Base-by-base conservation (phyloP, 2,888 invertebrate genomes). In the Scaptomyza caliginosa region DNA sequence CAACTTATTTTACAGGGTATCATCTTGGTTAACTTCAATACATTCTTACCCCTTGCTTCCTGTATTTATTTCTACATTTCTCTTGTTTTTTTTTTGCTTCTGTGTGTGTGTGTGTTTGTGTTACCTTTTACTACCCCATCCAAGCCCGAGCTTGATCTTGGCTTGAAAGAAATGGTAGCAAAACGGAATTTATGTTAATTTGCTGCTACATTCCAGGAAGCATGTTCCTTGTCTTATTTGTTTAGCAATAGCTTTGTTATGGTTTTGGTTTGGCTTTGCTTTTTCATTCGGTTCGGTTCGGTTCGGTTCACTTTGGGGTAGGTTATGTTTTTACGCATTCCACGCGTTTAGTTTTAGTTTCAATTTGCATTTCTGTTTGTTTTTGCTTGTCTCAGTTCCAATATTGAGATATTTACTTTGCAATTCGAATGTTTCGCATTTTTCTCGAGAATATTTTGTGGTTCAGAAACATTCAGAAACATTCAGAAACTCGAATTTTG, bases 171-270 rank as follows among this genome's bases (percentile, higher is more conserved):
- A n/a, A n/a, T n/a, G n/a, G n/a, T n/a, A n/a, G n/a, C n/a, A n/a
- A 65, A 74, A 56, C 58, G 74, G 82, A 83, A 86, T 83, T 83
- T 83, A 86, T 83, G 82, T 86, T 83, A 83, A 83, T 83, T 84
- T 69, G 80, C 51, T 84, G 71, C 68, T 56, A 67, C 76, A 80
- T 84, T 76, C 80, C 62, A 46, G 63, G 52, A 59, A 66, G 49
- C 74, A 42, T 55, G 54, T 59, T 60, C 73, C 57, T 56, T 63
- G 58, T 57, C 69, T 68, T 74, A 70, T 63, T 68, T 72, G 64
- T 51, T 74, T 74, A 70, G 59, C 54, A 36, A 54, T 71, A 67
- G 62, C 72, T 56, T 79, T 76, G 77, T 60, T 77, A 70, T 74
- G 76, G 64, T 67, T 78, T 68, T 38, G 55, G 34, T 46, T 45